Conservation (phyloP, 2,113 vertebrate genomes). For the Anarrhichthys ocellatus region DNA sequence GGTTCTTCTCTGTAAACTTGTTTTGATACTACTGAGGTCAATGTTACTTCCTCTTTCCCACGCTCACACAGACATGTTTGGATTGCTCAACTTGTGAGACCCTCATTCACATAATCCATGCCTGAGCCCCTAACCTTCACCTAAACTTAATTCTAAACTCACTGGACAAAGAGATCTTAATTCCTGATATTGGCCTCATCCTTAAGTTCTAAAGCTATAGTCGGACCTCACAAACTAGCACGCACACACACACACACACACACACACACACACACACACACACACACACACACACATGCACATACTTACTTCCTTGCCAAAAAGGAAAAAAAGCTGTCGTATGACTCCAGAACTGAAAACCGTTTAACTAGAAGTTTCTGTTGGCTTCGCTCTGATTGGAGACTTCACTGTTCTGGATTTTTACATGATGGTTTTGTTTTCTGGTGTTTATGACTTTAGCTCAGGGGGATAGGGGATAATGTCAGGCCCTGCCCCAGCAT, state of each 20-base stretch:
- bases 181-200: background rate
- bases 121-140: background rate
- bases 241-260: constrained; percentile 42
- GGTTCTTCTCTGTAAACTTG: background rate
- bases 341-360: background rate
- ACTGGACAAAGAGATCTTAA: background rate
- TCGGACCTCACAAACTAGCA: background rate
- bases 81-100: background rate
- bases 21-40: constrained; percentile 40
- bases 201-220: background rate
- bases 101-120: background rate
- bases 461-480: background rate
- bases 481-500: background rate
- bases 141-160: background rate
- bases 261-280: constrained; percentile 28
- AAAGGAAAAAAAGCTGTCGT: background rate
- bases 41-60: constrained; percentile 28
- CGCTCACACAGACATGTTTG: background rate
- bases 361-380: background rate
- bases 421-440: constrained; percentile 1
- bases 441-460: constrained; percentile 19
- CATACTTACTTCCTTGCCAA: constrained; percentile 13
- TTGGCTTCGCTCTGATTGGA: background rate
- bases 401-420: background rate
- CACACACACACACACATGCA: constrained; percentile 36